Percentiles rank a stretch among this genome's conserved stretches.
phyloP scores from a whole-genome alignment of 2,888 invertebrate genomes.

The Eueremaeus valkanovi region DNA sequence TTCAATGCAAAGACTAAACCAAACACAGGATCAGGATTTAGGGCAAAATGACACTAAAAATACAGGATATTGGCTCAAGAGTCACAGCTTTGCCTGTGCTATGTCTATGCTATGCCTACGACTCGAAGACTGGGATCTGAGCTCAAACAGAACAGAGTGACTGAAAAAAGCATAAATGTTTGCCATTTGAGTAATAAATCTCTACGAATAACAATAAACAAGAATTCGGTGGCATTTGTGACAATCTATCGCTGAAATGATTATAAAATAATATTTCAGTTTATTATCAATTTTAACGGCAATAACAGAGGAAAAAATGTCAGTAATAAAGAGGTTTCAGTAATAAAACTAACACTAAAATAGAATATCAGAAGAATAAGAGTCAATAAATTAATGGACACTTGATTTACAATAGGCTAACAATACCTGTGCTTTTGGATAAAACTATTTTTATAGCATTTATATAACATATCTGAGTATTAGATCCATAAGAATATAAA shows the following conservation, averaged over 20 bases:
- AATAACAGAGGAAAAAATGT: constrained; percentile 2
- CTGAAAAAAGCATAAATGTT: neutral
- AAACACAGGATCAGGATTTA: neutral
- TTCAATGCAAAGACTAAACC: constrained; percentile 21
- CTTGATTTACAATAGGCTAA: neutral
- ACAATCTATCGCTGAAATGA: constrained; percentile 16
- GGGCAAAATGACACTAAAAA: constrained; percentile 28
- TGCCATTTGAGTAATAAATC: constrained; percentile 1
- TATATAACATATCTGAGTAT: no score
- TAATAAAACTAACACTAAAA: neutral
- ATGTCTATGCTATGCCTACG: no score
- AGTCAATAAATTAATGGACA: constrained; percentile 20
- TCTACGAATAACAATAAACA: neutral
- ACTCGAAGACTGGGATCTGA: neutral
- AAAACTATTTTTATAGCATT: constrained; percentile 1
- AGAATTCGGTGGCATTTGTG: constrained; percentile 16
- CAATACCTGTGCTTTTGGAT: neutral
- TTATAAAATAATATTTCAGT: constrained; percentile 34
- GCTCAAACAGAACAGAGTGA: neutral
- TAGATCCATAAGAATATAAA: no score
- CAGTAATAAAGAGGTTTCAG: constrained; percentile 8
- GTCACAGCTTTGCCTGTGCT: no score
- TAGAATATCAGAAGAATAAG: neutral
- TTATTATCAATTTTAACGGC: constrained; percentile 18
- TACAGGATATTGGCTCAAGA: constrained; percentile 22